Evolutionary conservation across 2,113 vertebrate genomes (phyloP), one percentile per base, ranked within the genome.

Genomic region (Synchiropus splendidus): DNA sequence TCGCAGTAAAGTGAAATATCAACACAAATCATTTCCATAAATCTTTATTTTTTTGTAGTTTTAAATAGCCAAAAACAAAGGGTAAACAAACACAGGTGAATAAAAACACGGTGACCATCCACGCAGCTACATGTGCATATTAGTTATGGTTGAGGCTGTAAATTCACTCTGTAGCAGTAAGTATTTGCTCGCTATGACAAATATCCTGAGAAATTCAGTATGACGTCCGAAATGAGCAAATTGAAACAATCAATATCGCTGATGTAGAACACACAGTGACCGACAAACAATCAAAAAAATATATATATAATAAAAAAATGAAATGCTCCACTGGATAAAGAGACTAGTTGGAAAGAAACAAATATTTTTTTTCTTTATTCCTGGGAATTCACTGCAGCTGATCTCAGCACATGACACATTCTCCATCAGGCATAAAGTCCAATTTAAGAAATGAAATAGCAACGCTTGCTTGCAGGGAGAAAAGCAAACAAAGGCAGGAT

Each of bases 31-130:
- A 52, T 63, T 62, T 54, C 62, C 72, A 83, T 79, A 82, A 78
- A 73, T 75, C 70, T 84, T 82, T 84, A 81, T 84, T 80, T 74
- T 70, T 70, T 64, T n/a, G n/a, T 43, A 58, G 18, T 68, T 74
- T 81, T 83, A 82, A 83, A 86, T 83, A 86, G 66, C 67, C 60
- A 48, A 74, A 82, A 82, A 77, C 53, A 68, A 71, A 75, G 75
- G 71, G 63, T 35, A 58, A 73, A 75, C 51, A 77, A 56, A 70
- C 51, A 77, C 58, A 70, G 43, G 51, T 75, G 75, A 83, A 74
- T 71, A 64, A 77, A 82, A 75, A 71, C 40, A 71, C 42, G 16
- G 58, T 63, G 63, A 74, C 67, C 65, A 63, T 67, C 53, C 67
- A 67, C 61, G 73, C 68, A 77, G 67, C 74, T 75, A 77, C 58